These are phyloP conservation scores for Pterobdella sp. DNA, from an alignment of 2,888 invertebrate genomes.

Conservation along the genomic window DNA sequence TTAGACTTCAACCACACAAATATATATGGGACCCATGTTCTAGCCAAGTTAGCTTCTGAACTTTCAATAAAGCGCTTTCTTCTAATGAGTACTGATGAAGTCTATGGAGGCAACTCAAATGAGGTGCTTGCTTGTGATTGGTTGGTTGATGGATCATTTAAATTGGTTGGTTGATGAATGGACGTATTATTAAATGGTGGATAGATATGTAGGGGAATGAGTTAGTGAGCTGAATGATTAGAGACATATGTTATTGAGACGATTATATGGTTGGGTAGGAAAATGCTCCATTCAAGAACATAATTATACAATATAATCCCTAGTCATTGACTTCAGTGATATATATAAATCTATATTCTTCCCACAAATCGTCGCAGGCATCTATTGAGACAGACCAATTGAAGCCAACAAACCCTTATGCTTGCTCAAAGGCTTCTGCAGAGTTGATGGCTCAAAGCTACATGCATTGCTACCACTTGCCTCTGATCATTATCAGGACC, in stretches of 20 bases:
- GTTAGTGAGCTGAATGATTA: too few species aligned
- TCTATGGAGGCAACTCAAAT: constrained; percentile 44
- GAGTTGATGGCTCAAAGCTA: constrained; percentile 42
- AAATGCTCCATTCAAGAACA: too few species aligned
- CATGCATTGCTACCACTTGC: constrained; percentile 41
- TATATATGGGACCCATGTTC: constrained; percentile 40
- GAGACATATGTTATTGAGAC: too few species aligned
- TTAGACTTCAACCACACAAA: constrained; percentile 40
- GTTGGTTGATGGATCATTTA: neutral
- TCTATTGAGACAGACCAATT: constrained; percentile 37
- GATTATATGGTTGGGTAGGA: too few species aligned
- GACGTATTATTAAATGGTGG: neutral
- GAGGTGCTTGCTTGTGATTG: constrained; percentile 4
- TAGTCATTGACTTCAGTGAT: neutral
- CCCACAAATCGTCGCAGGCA: too few species aligned
- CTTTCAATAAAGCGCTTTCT: constrained; percentile 38
- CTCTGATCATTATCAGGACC: constrained; percentile 40
- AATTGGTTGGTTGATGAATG: neutral
- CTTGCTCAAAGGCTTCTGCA: constrained; percentile 44
- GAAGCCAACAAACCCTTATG: constrained; percentile 43
- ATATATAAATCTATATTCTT: too few species aligned
- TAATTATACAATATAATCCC: too few species aligned
- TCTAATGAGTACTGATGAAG: constrained; percentile 46
- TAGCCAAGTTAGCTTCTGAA: constrained; percentile 39
- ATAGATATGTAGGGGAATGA: too few species aligned